These are phyloP conservation scores for Helarctos malayanus DNA, from an alignment of 2,797 vertebrate species.

Conservation along the genomic window DNA sequence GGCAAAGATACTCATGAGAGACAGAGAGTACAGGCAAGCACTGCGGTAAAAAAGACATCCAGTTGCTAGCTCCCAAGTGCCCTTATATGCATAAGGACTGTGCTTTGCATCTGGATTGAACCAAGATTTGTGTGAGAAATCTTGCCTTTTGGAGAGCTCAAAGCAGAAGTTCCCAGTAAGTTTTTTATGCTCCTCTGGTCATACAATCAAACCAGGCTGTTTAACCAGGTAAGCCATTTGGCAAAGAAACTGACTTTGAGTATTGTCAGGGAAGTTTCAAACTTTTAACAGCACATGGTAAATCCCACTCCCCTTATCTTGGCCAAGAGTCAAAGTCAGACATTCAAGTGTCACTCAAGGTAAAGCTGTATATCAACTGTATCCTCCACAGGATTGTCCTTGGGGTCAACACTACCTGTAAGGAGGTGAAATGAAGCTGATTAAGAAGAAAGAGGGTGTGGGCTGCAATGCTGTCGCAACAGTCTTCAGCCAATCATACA, in stretches of 20 bases:
- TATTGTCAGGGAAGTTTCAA: slow-evolving; percentile 33
- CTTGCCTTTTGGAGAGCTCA: slow-evolving; percentile 22
- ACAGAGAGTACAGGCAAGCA: neutral
- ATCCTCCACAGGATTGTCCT: neutral
- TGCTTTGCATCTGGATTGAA: neutral
- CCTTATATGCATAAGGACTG: neutral
- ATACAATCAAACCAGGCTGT: slow-evolving; percentile 31
- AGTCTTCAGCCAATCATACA: neutral
- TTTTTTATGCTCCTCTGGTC: slow-evolving; percentile 35
- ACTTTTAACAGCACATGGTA: neutral
- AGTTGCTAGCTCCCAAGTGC: neutral
- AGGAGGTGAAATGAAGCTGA: neutral
- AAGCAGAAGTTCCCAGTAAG: slow-evolving; percentile 35
- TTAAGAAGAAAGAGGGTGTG: neutral
- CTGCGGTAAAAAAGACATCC: neutral
- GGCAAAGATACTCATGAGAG: neutral
- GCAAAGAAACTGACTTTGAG: slow-evolving; percentile 11
- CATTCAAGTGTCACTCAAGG: neutral
- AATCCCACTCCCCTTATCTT: neutral
- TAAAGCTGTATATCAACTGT: neutral
- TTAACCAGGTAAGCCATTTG: slow-evolving; percentile 64
- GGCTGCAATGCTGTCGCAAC: neutral
- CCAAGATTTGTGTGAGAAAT: slow-evolving; percentile 33
- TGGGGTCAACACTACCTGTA: neutral
- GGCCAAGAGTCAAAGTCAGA: slow-evolving; percentile 13